Conservation (phyloP, 2,113 vertebrate species). For the Romanogobio albipinnatus region DNA sequence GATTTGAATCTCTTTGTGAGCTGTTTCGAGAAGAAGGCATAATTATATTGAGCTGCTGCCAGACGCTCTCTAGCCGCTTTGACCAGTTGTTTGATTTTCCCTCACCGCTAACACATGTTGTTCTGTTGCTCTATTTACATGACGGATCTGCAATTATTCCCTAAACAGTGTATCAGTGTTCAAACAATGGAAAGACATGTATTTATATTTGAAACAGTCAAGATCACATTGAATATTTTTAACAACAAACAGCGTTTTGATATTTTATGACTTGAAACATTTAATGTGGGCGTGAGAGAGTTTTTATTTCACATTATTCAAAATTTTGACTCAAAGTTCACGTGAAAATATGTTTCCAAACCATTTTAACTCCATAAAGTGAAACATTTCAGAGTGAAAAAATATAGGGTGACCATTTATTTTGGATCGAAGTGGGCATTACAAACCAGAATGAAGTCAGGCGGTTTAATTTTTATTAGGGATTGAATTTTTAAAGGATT, state of each 20-base stretch:
- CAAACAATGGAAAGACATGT: neutral
- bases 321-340: neutral
- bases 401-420: neutral
- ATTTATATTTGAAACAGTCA: neutral
- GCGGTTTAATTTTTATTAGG: no score
- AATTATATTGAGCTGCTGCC: conserved; percentile 10
- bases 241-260: neutral
- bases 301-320: neutral
- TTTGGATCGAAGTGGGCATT: neutral
- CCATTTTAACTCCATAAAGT: no score
- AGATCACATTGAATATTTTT: neutral
- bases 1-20: neutral
- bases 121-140: conserved; percentile 8
- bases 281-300: neutral
- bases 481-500: no score
- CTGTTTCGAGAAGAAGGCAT: neutral
- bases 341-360: neutral
- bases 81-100: conserved; percentile 32
- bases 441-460: neutral
- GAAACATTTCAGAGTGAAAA: neutral
- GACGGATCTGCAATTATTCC: neutral
- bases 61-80: neutral
- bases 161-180: neutral
- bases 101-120: conserved; percentile 6
- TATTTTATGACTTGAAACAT: conserved; percentile 6